phyloP scores from a whole-genome alignment of 53 echinoderm and acorn worm genomes.

The Stichopus horrens region DNA sequence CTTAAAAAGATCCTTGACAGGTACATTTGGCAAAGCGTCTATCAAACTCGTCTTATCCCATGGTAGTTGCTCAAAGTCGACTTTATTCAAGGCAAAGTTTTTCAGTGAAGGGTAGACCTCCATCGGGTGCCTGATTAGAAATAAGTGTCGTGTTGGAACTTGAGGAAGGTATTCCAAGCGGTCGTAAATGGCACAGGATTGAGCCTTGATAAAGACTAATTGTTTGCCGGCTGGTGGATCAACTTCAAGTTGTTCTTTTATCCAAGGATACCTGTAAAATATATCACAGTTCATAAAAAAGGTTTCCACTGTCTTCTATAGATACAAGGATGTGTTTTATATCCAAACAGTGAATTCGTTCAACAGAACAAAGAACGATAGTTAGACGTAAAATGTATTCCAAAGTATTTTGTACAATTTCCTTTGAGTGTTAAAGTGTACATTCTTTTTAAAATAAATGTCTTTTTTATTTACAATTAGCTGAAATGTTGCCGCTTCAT shows the following conservation, averaged over 20 bases:
- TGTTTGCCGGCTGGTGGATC: background rate
- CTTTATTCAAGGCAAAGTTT: background rate
- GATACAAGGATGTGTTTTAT: too few relatives aligned
- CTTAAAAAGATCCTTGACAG: background rate
- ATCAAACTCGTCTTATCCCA: background rate
- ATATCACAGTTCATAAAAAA: too few relatives aligned
- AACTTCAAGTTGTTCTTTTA: slow-evolving; percentile 1
- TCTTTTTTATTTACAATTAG: too few relatives aligned
- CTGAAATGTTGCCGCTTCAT: too few relatives aligned
- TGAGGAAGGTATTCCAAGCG: background rate
- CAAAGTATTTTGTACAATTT: too few relatives aligned
- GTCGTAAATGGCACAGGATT: slow-evolving; percentile 6
- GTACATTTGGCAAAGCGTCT: background rate
- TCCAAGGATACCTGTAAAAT: background rate
- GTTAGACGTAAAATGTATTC: too few relatives aligned
- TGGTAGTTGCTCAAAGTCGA: background rate
- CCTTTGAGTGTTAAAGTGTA: too few relatives aligned
- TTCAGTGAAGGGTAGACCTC: background rate
- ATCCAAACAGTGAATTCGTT: too few relatives aligned
- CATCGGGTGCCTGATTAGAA: slow-evolving; percentile 10
- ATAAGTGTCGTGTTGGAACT: slow-evolving; percentile 11
- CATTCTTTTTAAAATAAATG: too few relatives aligned
- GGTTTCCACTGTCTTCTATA: too few relatives aligned
- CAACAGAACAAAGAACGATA: too few relatives aligned
- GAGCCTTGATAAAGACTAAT: background rate